Conservation (phyloP, 2,888 invertebrate genomes). For the Octonoba sinensis region DNA sequence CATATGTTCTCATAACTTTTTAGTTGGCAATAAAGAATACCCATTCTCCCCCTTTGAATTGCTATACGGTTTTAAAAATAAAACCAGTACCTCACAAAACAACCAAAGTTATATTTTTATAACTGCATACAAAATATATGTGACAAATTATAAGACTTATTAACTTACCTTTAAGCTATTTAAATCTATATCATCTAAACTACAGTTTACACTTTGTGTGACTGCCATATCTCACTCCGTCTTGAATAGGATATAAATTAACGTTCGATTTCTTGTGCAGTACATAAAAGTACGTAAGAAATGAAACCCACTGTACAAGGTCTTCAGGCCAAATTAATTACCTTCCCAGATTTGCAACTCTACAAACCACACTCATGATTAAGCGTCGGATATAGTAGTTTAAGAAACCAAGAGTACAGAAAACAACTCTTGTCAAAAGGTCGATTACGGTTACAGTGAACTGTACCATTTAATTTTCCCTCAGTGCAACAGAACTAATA, state of each 20-base stretch:
- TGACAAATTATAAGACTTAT: too few relatives aligned
- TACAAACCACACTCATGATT: neutral
- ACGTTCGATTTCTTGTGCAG: neutral
- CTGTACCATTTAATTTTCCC: too few relatives aligned
- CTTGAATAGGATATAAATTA: neutral
- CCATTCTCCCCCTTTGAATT: too few relatives aligned
- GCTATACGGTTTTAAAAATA: too few relatives aligned
- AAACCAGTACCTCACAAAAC: too few relatives aligned
- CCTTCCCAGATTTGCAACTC: neutral
- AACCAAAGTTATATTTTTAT: too few relatives aligned
- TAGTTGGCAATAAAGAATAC: too few relatives aligned
- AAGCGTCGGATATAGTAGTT: conserved; percentile 9
- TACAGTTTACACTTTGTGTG: conserved; percentile 64
- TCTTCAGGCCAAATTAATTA: neutral
- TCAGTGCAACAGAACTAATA: too few relatives aligned
- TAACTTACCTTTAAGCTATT: conserved; percentile 64
- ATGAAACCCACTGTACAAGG: too few relatives aligned
- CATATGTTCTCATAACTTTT: too few relatives aligned
- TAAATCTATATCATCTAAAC: conserved; percentile 66
- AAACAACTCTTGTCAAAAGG: conserved; percentile 48
- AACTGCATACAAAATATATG: too few relatives aligned
- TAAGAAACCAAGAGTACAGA: conserved; percentile 19
- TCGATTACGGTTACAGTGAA: conserved; percentile 30
- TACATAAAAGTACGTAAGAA: neutral
- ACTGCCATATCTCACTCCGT: conserved; percentile 48